Evolutionary conservation across 2,797 vertebrate genomes (phyloP), one percentile per base, ranked within the genome.

Genomic region (Falco cherrug): DNA sequence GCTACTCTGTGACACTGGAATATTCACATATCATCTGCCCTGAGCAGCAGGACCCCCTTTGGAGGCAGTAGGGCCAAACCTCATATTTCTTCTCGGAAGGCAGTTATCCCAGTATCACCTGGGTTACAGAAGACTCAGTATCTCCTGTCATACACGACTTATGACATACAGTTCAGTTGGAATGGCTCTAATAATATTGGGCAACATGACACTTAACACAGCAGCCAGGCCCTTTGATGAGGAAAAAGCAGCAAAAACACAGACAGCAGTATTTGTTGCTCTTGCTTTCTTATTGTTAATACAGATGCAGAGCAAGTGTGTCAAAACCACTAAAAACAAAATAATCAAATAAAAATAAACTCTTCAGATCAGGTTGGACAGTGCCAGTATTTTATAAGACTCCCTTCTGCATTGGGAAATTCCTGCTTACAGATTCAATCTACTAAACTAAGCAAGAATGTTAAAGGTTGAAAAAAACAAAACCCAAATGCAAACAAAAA

Each of bases 211-310:
- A 83, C 41, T 76, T 67, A 75, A 63, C 47, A 81, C 22, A 86
- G 21, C 48, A 85, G 60, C 37, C 67, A 84, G 47, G 33, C 20
- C 48, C 45, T 33, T 57, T 85, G 59, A 82, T 75, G 20, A 90
- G 28, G 75, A 86, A 95, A 95, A 91, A 71, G 57, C 59, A 83
- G 67, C 77, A 75, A 81, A 93, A 71, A 8, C 51, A 64, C 53
- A 70, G 53, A 78, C 59, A 90, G 71, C 45, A 84, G 45, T 53
- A 95, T 82, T 64, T 84, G n/a, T 59, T 7, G 10, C 16, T 37
- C 37, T 96, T 83, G 53, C 29, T 93, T 96, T 51, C 31, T 93
- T 91, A 78, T 7, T 35, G 41, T 79, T 71, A 87, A 95, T 78
- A 73, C 18, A 75, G 65, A 43, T 71, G 71, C 70, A 51, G 39